These are phyloP conservation scores for Phania funesta DNA, from an alignment of 2,888 invertebrate genomes.

Conservation along the genomic window DNA sequence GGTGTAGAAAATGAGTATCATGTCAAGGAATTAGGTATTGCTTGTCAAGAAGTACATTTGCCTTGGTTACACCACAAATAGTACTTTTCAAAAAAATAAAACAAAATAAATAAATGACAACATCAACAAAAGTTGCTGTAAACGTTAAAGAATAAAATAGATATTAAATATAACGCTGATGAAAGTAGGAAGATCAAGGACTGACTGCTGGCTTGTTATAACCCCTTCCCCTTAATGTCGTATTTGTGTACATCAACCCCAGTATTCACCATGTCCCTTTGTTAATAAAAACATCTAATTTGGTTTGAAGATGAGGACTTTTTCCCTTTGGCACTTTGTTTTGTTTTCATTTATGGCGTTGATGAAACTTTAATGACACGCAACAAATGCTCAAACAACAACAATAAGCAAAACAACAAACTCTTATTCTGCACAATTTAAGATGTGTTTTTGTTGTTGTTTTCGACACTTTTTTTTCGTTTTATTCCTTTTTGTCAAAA, in stretches of 20 bases:
- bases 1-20: not conserved
- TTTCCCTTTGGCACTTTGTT: constrained; percentile 58
- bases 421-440: constrained; percentile 61
- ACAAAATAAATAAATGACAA: constrained; percentile 38
- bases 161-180: constrained; percentile 24
- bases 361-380: constrained; percentile 67
- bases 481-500: constrained; percentile 5
- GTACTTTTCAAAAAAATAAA: not conserved
- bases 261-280: constrained; percentile 37
- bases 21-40: constrained; percentile 32
- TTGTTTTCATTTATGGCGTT: constrained; percentile 67
- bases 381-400: constrained; percentile 58
- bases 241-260: not conserved
- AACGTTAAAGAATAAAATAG: constrained; percentile 38
- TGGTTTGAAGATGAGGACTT: constrained; percentile 26
- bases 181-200: constrained; percentile 42
- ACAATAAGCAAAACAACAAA: constrained; percentile 36
- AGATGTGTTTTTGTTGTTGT: constrained; percentile 36
- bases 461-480: constrained; percentile 15
- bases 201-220: constrained; percentile 49
- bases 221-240: not conserved
- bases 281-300: constrained; percentile 45
- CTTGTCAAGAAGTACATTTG: constrained; percentile 59
- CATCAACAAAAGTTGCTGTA: constrained; percentile 41
- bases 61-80: constrained; percentile 53